Conservation (phyloP, 2,888 invertebrate genomes). For the Hydriomena furcata region DNA sequence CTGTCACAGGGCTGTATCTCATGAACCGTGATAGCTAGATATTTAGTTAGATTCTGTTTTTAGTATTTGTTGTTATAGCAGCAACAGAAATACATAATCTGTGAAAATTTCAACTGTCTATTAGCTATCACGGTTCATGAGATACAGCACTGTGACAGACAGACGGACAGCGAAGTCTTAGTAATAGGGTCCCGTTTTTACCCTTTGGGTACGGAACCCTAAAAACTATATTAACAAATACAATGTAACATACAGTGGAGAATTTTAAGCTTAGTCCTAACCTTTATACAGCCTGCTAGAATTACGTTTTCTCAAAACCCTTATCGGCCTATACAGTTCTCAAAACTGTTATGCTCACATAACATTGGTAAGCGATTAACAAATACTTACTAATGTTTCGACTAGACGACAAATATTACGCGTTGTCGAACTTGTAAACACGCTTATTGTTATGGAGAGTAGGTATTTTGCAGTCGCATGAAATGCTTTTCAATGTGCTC, state of each 20-base stretch:
- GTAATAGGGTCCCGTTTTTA: no score
- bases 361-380: slow-evolving; percentile 33
- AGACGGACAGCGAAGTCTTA: no score
- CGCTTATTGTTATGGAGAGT: slow-evolving; percentile 49
- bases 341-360: slow-evolving; percentile 27
- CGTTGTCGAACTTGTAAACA: slow-evolving; percentile 41
- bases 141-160: no score
- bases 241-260: not conserved
- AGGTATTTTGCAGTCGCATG: slow-evolving; percentile 49
- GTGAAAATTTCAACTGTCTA: no score
- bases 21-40: no score
- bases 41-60: no score
- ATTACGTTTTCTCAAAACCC: slow-evolving; percentile 23
- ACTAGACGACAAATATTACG: slow-evolving; percentile 39
- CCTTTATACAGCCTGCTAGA: slow-evolving; percentile 8
- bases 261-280: not conserved
- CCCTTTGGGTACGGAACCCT: no score
- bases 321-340: slow-evolving; percentile 25
- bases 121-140: no score
- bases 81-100: no score
- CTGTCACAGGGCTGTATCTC: no score
- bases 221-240: not conserved
- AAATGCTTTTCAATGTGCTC: slow-evolving; percentile 24
- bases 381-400: slow-evolving; percentile 40
- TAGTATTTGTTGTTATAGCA: no score